Evolutionary conservation across 2,888 invertebrate genomes (phyloP).

Genomic region (Brachynemurus nebulosus): DNA sequence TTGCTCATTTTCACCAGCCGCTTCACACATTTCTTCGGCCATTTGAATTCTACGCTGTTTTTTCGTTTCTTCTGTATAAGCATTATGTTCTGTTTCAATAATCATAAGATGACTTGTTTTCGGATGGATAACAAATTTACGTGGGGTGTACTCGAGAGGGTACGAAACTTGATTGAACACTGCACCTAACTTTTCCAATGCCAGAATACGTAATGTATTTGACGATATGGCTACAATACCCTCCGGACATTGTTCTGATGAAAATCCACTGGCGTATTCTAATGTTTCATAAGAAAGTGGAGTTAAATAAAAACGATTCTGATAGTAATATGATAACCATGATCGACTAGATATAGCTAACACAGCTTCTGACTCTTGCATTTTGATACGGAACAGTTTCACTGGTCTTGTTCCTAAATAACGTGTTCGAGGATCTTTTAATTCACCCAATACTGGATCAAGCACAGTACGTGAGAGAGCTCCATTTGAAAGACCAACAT

Average conservation of each 20-base stretch:
- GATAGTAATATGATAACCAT: constrained; percentile 97
- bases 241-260: constrained; percentile 95
- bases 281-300: constrained; percentile 92
- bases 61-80: constrained; percentile 95
- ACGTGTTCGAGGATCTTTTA: constrained; percentile 92
- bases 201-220: constrained; percentile 92
- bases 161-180: constrained; percentile 95
- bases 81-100: constrained; percentile 95
- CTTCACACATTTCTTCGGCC: constrained; percentile 97
- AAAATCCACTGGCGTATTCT: constrained; percentile 95
- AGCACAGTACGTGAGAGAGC: constrained; percentile 85
- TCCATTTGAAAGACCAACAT: constrained; percentile 96
- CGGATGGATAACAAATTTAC: constrained; percentile 85
- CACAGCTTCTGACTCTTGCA: constrained; percentile 94
- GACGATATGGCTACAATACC: constrained; percentile 98
- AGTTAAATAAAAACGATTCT: constrained; percentile 89
- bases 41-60: constrained; percentile 82
- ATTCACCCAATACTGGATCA: constrained; percentile 90
- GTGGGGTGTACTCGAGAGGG: constrained; percentile 88
- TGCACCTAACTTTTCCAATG: constrained; percentile 93
- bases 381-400: constrained; percentile 87
- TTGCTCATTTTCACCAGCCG: constrained; percentile 90
- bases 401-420: constrained; percentile 88
- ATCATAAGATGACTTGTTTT: constrained; percentile 82
- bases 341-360: constrained; percentile 95